Base-by-base conservation (phyloP, 2,113 vertebrate genomes). In the Nematolebias whitei region DNA sequence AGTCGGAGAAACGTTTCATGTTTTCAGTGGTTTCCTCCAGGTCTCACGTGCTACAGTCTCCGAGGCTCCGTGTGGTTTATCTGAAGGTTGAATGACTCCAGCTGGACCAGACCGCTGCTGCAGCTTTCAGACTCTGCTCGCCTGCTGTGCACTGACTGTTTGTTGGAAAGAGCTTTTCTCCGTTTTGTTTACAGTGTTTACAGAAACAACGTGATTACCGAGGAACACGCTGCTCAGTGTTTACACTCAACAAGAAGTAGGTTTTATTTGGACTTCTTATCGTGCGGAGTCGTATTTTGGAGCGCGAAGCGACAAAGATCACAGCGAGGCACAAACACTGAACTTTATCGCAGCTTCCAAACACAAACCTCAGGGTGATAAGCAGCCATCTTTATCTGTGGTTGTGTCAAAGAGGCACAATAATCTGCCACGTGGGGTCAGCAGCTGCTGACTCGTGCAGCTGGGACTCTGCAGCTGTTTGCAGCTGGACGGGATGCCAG, bases 141-240 rank as follows among this genome's bases (percentile, higher is more conserved):
- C 26, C 7, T 29, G 26, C 50, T 13, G 14, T 41, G 1, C n/a
- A 14, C 52, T 39, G 52, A 55, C 39, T 39, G 14, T 13, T 19
- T 20, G 18, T 54, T 9, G 9, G 19, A 53, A 16, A 12, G n/a
- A 13, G 23, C 23, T 11, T 22, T 49, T 29, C 26, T n/a, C n/a
- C n/a, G 0, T 2, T 54, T 29, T 45, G 35, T 15, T 10, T 40
- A 18, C 38, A 20, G 2, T 38, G 23, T 1, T 50, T 39, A 47
- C 0, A 40, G 43, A 51, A 76, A 67, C 26, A 69, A 20, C 50
- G 43, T 53, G 15, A 65, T 72, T 90, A 83, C 88, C 85, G 76
- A 88, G 90, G 88, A 85, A 90, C 88, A 74, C 29, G 63, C 57
- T 77, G 87, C 76, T 71, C 72, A 64, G 63, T 78, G 74, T 85